Evolutionary conservation across 2,113 vertebrate species (phyloP).

Genomic region (Eurypyga helias): DNA sequence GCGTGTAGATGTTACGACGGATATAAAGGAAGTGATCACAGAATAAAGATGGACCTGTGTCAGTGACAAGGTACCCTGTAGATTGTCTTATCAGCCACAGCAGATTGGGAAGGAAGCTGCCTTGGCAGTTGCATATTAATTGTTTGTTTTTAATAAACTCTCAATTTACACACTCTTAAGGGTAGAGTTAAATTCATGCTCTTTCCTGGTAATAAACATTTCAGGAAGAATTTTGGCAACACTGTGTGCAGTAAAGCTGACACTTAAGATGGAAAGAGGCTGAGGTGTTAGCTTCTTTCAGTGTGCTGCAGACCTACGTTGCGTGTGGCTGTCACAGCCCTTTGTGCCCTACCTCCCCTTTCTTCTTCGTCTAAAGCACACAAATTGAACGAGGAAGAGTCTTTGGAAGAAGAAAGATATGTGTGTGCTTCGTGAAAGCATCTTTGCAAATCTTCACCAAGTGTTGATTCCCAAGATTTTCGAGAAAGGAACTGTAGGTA

Average conservation of each 20-base stretch:
- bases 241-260: not conserved
- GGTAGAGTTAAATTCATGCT: not conserved
- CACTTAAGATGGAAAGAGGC: not conserved
- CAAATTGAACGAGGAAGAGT: not conserved
- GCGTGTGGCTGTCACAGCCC: not conserved
- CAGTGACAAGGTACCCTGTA: not conserved
- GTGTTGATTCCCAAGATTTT: not conserved
- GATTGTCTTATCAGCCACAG: not conserved
- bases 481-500: not conserved
- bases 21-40: not conserved
- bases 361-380: not conserved
- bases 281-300: not conserved
- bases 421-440: not conserved
- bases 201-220: not conserved
- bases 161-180: not conserved
- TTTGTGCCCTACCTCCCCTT: not conserved
- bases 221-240: not conserved
- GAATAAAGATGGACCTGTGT: not conserved
- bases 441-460: not conserved
- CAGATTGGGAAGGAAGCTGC: not conserved
- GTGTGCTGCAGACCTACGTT: rapidly evolving
- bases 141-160: slow-evolving; percentile 7
- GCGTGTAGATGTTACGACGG: not conserved
- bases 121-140: not conserved
- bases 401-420: not conserved